These are phyloP conservation scores for Nematolebias whitei DNA, from an alignment of 2,113 vertebrate species.

Conservation along the genomic window DNA sequence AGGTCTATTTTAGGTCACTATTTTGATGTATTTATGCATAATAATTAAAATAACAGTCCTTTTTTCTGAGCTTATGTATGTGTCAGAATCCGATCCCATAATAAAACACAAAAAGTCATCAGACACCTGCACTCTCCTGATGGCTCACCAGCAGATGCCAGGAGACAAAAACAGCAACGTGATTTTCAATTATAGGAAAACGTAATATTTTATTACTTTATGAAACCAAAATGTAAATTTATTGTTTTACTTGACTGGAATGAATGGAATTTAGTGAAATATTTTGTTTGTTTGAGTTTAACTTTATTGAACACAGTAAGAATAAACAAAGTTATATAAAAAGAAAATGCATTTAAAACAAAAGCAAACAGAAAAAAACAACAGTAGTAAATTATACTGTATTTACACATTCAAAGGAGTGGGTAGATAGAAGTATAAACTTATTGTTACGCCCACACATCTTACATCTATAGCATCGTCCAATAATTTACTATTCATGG, in stretches of 20 bases:
- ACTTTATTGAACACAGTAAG: too few species aligned
- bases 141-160: constrained; percentile 48
- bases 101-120: constrained; percentile 35
- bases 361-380: not conserved
- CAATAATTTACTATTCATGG: too few species aligned
- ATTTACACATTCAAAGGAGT: too few species aligned
- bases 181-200: constrained; percentile 27
- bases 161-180: constrained; percentile 43
- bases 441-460: too few species aligned
- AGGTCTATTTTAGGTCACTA: constrained; percentile 1
- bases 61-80: not conserved
- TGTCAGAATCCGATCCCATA: not conserved
- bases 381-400: too few species aligned
- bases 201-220: constrained; percentile 12
- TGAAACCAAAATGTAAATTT: constrained; percentile 32
- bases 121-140: constrained; percentile 57
- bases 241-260: not conserved
- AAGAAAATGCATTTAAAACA: too few species aligned
- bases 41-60: not conserved
- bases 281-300: too few species aligned
- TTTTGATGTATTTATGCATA: constrained; percentile 4
- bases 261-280: too few species aligned
- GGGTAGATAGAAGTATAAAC: too few species aligned
- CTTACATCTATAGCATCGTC: too few species aligned
- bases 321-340: too few species aligned